Conservation (phyloP, 2,888 invertebrate genomes). For the Drosophila recens region DNA sequence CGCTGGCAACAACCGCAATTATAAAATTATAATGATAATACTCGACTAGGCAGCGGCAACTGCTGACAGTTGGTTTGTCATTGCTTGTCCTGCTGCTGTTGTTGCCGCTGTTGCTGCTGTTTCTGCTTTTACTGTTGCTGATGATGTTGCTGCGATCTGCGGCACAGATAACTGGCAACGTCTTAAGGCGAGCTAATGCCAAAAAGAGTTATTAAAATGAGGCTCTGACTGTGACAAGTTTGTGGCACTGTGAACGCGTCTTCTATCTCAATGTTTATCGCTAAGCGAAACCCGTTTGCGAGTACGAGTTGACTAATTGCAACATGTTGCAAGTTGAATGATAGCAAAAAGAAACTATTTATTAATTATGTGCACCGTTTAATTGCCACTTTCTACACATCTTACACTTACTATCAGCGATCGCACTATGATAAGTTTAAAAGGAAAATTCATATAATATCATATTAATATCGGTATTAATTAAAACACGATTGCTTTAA, state of each 20-base stretch:
- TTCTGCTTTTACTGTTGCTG: constrained; percentile 14
- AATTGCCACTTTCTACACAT: constrained; percentile 71
- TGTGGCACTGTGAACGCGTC: constrained; percentile 3
- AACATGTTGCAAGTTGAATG: constrained; percentile 32
- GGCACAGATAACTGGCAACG: constrained; percentile 61
- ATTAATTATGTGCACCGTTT: constrained; percentile 72
- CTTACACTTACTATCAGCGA: constrained; percentile 20
- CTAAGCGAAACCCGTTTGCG: constrained; percentile 60
- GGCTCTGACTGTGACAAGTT: constrained; percentile 42
- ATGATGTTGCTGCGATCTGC: constrained; percentile 67
- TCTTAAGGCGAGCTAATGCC: constrained; percentile 56
- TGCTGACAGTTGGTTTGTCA: constrained; percentile 80
- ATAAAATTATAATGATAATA: constrained; percentile 82
- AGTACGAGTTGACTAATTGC: constrained; percentile 62
- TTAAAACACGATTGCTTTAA: too few species aligned
- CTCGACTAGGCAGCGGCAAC: constrained; percentile 76
- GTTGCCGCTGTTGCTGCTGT: constrained; percentile 17
- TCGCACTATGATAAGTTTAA: too few species aligned
- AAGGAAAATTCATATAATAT: too few species aligned
- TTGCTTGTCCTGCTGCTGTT: constrained; percentile 54
- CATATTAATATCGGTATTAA: too few species aligned
- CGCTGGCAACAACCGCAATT: constrained; percentile 78
- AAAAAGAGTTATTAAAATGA: constrained; percentile 80
- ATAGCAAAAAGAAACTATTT: constrained; percentile 54
- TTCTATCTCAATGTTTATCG: constrained; percentile 39